Evolutionary conservation across 30 jellyfish, hydroid and myxozoan species (phyloP), one percentile per base, ranked within the genome.

Genomic region (Hydra vulgaris): DNA sequence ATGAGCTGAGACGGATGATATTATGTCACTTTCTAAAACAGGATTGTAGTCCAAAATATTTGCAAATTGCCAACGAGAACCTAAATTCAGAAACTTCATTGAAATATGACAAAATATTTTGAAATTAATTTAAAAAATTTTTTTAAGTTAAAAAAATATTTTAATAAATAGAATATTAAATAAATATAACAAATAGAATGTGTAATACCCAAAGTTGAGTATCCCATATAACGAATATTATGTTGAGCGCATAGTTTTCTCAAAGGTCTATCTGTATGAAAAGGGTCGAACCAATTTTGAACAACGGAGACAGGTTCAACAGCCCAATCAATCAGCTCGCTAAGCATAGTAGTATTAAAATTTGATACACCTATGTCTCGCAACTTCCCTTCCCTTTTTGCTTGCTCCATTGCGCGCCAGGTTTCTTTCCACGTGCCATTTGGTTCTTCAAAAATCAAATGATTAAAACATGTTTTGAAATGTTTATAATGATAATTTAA

Each of bases 371-470:
- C 98, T 17, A 92, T 87, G 80, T 95, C 87, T 23, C 96, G 89
- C 25, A 92, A 55, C 75, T 84, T 85, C 70, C 98, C 98, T 71
- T 25, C 79, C 53, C 79, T 54, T 7, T 82, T 88, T 40, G 96
- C 96, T 83, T 83, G 71, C 89, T 92, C 98, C 98, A 92, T 92
- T 17, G 98, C 98, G 25, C 74, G 86, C 98, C 98, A 92, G 16
- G 89, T 61, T 19, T 92, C 96, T 81, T 87, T 85, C 98, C 98
- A 92, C 22, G 95, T 84, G 55, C 98, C 98, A 19, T 67, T 25
- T 16, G 97, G 97, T 83, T 89, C 97, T 18, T 92, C 95, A 84
- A 27, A 7, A 26, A 52, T 55, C 55, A 24, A 22, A n/a, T 73
- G 24, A 18, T 18, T 18, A 19, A 69, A 17, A 0, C 22, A 71